Percentiles rank a stretch among this genome's conserved stretches.
phyloP scores from a whole-genome alignment of 2,888 invertebrate species.

The Dysmachus trigonus region DNA sequence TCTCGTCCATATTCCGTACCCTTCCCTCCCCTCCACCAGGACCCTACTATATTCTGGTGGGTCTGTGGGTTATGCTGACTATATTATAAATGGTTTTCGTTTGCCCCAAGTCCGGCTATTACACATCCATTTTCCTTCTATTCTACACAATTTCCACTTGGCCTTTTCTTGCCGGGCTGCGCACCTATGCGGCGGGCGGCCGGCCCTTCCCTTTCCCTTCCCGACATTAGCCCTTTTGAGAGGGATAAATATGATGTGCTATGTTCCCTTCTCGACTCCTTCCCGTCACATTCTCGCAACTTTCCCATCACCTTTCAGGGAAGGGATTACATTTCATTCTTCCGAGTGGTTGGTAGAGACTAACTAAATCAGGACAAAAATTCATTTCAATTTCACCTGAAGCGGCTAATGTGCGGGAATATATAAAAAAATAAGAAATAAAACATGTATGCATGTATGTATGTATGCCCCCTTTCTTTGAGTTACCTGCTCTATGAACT shows the following conservation, averaged over 20 bases:
- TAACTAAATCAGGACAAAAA: neutral
- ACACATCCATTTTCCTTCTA: neutral
- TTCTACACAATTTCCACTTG: neutral
- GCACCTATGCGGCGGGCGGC: neutral
- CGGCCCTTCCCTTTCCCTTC: too few species aligned
- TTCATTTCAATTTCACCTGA: neutral
- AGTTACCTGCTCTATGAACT: neutral
- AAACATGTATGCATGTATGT: neutral
- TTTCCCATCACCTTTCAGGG: neutral
- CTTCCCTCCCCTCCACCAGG: neutral
- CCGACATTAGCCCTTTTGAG: neutral
- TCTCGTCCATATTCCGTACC: too few species aligned
- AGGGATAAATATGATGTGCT: neutral
- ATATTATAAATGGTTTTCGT: neutral
- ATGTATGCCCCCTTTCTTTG: neutral
- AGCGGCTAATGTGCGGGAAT: neutral
- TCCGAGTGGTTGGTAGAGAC: neutral
- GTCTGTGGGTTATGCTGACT: neutral
- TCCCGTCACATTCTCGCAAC: neutral
- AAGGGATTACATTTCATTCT: neutral
- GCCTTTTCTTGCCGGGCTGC: neutral
- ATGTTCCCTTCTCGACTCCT: too few species aligned
- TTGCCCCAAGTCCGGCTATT: neutral
- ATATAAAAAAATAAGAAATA: neutral
- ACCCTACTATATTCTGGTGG: neutral